These are phyloP conservation scores for Caenorhabditis becei DNA, from an alignment of 2,888 invertebrate genomes.

Conservation along the genomic window DNA sequence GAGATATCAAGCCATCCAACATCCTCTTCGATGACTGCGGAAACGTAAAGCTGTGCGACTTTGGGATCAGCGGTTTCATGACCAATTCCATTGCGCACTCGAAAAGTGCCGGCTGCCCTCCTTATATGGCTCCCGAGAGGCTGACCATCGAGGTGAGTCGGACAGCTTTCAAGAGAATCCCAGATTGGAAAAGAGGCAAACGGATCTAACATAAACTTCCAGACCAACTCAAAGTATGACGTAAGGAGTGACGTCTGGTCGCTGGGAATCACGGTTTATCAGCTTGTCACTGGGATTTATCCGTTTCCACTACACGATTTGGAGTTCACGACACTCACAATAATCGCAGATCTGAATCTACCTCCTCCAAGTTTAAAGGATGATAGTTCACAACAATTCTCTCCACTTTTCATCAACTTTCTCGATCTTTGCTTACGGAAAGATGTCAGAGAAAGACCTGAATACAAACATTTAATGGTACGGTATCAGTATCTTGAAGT, in stretches of 20 bases:
- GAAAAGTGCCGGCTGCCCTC: conserved; percentile 94
- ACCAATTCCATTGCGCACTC: conserved; percentile 89
- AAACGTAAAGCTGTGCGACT: conserved; percentile 97
- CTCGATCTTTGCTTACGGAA: conserved; percentile 76
- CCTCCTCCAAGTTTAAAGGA: conserved; percentile 52
- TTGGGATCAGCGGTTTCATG: conserved; percentile 91
- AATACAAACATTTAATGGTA: conserved; percentile 76
- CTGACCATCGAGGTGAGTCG: conserved; percentile 58
- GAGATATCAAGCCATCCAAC: conserved; percentile 88
- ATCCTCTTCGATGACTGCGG: conserved; percentile 94
- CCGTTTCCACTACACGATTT: conserved; percentile 60
- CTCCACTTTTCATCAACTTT: conserved; percentile 74
- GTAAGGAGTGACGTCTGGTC: conserved; percentile 99
- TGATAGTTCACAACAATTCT: conserved; percentile 63
- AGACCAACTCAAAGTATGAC: conserved; percentile 87
- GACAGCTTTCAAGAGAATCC: neutral
- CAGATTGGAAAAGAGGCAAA: neutral
- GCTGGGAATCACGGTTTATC: conserved; percentile 89
- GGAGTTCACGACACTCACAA: conserved; percentile 54
- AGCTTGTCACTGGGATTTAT: conserved; percentile 91
- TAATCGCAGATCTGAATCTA: conserved; percentile 49
- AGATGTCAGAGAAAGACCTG: conserved; percentile 74
- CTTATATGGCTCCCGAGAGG: conserved; percentile 91
- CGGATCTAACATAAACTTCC: neutral
- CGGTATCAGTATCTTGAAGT: neutral